Evolutionary conservation across 2,113 vertebrate genomes (phyloP).

Genomic region (Melanostigma gelatinosum): DNA sequence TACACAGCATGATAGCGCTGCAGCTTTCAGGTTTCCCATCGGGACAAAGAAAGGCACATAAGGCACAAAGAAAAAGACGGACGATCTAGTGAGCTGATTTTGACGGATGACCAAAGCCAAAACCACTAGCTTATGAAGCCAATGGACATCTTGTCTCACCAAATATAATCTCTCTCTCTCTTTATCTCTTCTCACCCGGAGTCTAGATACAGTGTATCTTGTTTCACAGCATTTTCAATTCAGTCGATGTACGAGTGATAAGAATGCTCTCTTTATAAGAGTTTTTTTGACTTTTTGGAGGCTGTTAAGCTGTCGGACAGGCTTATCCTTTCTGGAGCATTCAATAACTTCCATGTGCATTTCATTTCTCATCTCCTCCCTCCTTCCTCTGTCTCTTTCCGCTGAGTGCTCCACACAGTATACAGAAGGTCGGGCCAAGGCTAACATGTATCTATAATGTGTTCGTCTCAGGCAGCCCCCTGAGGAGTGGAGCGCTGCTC

Average conservation of each 20-base stretch:
- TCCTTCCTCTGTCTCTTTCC: constrained; percentile 64
- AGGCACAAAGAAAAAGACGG: constrained; percentile 24
- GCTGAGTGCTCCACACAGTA: constrained; percentile 69
- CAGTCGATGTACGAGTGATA: constrained; percentile 42
- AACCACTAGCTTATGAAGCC: constrained; percentile 42
- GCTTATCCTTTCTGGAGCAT: constrained; percentile 51
- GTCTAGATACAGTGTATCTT: constrained; percentile 40
- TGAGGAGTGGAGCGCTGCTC: constrained; percentile 81
- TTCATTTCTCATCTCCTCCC: constrained; percentile 73
- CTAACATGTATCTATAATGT: constrained; percentile 84
- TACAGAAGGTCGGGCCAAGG: constrained; percentile 77
- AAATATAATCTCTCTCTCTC: constrained; percentile 19
- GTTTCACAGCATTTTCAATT: constrained; percentile 47
- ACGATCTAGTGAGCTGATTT: constrained; percentile 20
- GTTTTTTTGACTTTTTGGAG: constrained; percentile 28
- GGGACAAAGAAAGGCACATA: constrained; percentile 26
- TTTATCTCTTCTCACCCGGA: constrained; percentile 35
- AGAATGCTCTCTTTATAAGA: constrained; percentile 41
- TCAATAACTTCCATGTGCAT: constrained; percentile 71
- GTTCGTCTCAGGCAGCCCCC: constrained; percentile 74
- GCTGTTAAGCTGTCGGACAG: constrained; percentile 49
- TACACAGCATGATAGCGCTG: constrained; percentile 45
- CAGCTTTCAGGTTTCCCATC: constrained; percentile 54
- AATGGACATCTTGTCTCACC: constrained; percentile 37
- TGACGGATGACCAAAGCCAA: constrained; percentile 34